These are phyloP conservation scores for Macropodus opercularis DNA, from an alignment of 2,797 vertebrate genomes.

Conservation along the genomic window DNA sequence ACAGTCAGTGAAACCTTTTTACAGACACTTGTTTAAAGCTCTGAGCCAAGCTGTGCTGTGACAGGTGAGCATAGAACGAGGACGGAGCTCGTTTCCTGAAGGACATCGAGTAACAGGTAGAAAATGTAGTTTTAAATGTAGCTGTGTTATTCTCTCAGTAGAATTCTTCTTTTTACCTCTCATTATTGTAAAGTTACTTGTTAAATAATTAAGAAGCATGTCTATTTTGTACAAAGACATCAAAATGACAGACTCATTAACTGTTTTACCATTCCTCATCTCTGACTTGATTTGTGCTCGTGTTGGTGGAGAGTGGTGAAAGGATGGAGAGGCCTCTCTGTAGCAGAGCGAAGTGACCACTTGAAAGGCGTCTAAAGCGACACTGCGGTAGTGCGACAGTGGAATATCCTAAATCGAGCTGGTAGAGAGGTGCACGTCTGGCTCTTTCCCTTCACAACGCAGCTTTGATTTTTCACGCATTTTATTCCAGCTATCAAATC, in stretches of 20 bases:
- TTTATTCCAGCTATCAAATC: slow-evolving; percentile 15
- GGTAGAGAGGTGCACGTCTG: too few species aligned
- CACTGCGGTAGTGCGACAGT: background rate
- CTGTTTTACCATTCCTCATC: slow-evolving; percentile 71
- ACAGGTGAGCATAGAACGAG: slow-evolving; percentile 32
- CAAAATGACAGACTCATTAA: slow-evolving; percentile 66
- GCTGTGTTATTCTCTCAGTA: slow-evolving; percentile 62
- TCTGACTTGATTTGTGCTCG: slow-evolving; percentile 57
- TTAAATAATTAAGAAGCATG: slow-evolving; percentile 73
- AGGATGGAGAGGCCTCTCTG: slow-evolving; percentile 24
- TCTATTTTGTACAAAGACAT: slow-evolving; percentile 79
- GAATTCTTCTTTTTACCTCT: slow-evolving; percentile 71
- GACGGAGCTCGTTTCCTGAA: slow-evolving; percentile 53
- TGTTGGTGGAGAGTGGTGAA: slow-evolving; percentile 35
- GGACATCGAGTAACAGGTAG: slow-evolving; percentile 40
- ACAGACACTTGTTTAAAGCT: slow-evolving; percentile 56
- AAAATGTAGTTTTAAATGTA: slow-evolving; percentile 68
- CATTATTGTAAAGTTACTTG: slow-evolving; percentile 76
- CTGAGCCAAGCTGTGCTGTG: slow-evolving; percentile 63
- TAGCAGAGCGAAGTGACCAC: slow-evolving; percentile 22
- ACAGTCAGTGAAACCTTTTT: slow-evolving; percentile 63
- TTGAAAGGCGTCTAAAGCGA: slow-evolving; percentile 11
- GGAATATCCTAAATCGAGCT: slow-evolving; percentile 9
- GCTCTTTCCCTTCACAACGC: background rate
- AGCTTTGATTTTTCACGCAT: slow-evolving; percentile 3